phyloP scores from a whole-genome alignment of 2,113 vertebrate species.

The Mastomys natalensis region DNA sequence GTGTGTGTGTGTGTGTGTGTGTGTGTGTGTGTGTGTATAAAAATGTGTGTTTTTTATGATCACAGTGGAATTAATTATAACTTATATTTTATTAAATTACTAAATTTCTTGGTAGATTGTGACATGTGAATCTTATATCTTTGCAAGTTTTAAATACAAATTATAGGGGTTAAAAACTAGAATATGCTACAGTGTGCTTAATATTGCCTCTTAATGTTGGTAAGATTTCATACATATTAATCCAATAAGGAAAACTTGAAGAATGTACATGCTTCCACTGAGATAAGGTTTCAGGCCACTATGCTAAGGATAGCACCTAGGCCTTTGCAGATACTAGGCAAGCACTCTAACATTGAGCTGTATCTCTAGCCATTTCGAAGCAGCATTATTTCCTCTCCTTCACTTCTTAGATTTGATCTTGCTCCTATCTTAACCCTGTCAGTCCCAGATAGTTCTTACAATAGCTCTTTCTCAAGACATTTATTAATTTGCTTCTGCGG shows the following conservation, averaged over 20 bases:
- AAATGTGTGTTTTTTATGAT: constrained; percentile 5
- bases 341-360: not conserved
- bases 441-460: not conserved
- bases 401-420: not conserved
- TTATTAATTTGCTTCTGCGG: not conserved
- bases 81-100: constrained; percentile 17
- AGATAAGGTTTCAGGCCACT: not conserved
- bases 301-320: not conserved
- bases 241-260: not conserved
- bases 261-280: not conserved
- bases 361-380: not conserved
- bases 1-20: no score
- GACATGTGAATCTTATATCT: not conserved
- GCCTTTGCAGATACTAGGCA: not conserved
- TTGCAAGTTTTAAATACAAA: not conserved
- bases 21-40: no score
- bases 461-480: not conserved
- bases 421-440: not conserved
- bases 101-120: not conserved
- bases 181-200: not conserved
- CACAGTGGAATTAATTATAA: not conserved
- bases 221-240: not conserved
- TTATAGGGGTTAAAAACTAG: not conserved
- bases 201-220: not conserved
- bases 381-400: not conserved